Percentiles rank a stretch among this genome's conserved stretches.
These are phyloP conservation scores for Zaprionus taronus DNA, from an alignment of 1,140 invertebrate genomes.

Conservation along the genomic window DNA sequence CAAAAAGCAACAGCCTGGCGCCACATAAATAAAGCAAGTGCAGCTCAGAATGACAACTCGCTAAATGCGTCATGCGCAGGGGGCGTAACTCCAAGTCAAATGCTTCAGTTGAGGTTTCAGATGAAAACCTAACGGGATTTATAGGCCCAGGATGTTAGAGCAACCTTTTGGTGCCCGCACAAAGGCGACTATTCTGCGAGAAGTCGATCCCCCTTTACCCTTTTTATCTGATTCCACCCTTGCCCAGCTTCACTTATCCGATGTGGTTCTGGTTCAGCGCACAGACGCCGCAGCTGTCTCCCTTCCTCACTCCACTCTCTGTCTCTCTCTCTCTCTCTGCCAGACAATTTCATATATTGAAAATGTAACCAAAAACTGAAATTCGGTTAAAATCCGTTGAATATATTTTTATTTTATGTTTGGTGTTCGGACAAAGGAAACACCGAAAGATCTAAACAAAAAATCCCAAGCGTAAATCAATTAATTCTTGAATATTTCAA, in stretches of 20 bases:
- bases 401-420: conserved; percentile 35
- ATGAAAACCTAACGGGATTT: conserved; percentile 43
- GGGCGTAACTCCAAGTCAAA: conserved; percentile 17
- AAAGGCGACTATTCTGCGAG: not conserved
- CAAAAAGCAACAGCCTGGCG: conserved; percentile 63
- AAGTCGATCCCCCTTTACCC: not conserved
- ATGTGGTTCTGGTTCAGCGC: conserved; percentile 65
- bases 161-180: not conserved
- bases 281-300: conserved; percentile 36
- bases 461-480: conserved; percentile 27
- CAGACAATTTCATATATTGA: conserved; percentile 23
- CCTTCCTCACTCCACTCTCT: not conserved
- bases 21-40: conserved; percentile 74
- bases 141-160: conserved; percentile 61
- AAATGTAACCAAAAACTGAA: conserved; percentile 15
- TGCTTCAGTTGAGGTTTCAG: conserved; percentile 16
- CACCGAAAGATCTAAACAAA: conserved; percentile 22
- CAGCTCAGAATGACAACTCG: conserved; percentile 70
- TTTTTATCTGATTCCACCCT: not conserved
- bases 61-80: conserved; percentile 62
- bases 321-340: not conserved
- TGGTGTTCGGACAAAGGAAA: conserved; percentile 33
- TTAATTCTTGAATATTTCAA: conserved; percentile 33
- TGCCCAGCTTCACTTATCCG: conserved; percentile 27
- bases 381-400: not conserved